Evolutionary conservation across 2,113 vertebrate species (phyloP).

Genomic region (Solea senegalensis): DNA sequence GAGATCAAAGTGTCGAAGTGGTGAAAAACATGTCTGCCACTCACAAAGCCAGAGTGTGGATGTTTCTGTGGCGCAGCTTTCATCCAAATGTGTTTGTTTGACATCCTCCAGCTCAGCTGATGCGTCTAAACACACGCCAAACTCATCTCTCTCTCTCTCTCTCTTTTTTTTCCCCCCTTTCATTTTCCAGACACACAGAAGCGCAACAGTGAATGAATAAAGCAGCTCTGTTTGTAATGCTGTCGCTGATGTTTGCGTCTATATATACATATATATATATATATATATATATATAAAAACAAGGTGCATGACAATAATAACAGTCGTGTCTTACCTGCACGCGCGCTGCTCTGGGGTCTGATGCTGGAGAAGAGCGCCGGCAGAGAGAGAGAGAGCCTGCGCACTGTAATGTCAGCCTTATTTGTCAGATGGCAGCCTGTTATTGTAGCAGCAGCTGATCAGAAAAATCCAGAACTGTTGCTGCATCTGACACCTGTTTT

Average conservation of each 20-base stretch:
- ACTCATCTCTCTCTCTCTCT: conserved; percentile 4
- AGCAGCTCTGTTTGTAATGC: neutral
- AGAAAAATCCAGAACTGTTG: conserved; percentile 55
- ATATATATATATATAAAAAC: neutral
- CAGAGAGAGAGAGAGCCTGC: conserved; percentile 60
- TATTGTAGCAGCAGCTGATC: conserved; percentile 61
- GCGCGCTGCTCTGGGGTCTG: conserved; percentile 66
- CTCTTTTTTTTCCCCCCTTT: too few species aligned
- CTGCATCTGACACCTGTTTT: conserved; percentile 56
- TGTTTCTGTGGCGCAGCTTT: conserved; percentile 65
- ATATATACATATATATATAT: neutral
- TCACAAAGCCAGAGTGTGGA: conserved; percentile 1
- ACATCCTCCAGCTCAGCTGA: conserved; percentile 37
- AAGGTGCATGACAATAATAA: conserved; percentile 48
- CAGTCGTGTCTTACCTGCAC: conserved; percentile 80
- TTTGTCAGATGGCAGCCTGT: conserved; percentile 65
- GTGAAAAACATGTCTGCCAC: conserved; percentile 6
- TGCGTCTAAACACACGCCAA: conserved; percentile 41
- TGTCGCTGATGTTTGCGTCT: neutral
- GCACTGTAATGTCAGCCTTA: conserved; percentile 62
- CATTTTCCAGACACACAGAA: neutral
- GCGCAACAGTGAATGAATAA: neutral
- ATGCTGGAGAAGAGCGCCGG: conserved; percentile 61
- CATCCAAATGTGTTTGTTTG: conserved; percentile 59
- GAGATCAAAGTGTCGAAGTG: conserved; percentile 26